Conservation (phyloP, 2,797 vertebrate species). For the Hyperoplus immaculatus region DNA sequence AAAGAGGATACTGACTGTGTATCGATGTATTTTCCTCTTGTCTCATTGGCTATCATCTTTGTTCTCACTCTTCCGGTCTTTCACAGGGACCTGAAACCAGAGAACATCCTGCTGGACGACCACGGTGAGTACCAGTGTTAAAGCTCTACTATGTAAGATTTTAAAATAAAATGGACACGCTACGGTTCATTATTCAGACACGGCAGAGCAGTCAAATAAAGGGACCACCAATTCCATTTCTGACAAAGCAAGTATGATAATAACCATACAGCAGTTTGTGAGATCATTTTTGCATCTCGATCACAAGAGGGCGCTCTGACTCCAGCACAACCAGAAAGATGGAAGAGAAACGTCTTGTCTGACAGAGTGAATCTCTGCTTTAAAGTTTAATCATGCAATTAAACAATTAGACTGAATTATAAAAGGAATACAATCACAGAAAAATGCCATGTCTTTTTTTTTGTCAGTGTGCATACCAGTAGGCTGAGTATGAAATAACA, state of each 20-base stretch:
- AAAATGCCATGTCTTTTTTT: background rate
- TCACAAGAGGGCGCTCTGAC: constrained; percentile 54
- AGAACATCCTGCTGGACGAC: constrained; percentile 97
- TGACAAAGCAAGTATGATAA: no score
- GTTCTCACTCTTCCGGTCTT: background rate
- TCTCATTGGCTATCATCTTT: background rate
- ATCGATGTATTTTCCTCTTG: background rate
- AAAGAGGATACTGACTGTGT: background rate
- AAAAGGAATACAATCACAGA: background rate
- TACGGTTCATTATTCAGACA: no score
- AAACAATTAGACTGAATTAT: background rate
- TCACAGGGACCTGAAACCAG: constrained; percentile 95
- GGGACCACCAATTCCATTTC: no score
- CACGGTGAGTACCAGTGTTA: constrained; percentile 87
- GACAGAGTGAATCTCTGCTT: background rate
- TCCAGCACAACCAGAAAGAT: constrained; percentile 9
- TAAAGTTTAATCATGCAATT: background rate
- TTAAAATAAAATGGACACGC: no score
- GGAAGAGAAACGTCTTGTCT: background rate
- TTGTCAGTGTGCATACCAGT: no score
- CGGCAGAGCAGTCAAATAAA: no score
- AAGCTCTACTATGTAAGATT: background rate
- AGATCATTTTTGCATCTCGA: background rate
- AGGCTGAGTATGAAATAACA: no score
- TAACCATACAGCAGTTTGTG: background rate